Conservation (phyloP, 2,113 vertebrate species). For the Callocephalon fimbriatum region DNA sequence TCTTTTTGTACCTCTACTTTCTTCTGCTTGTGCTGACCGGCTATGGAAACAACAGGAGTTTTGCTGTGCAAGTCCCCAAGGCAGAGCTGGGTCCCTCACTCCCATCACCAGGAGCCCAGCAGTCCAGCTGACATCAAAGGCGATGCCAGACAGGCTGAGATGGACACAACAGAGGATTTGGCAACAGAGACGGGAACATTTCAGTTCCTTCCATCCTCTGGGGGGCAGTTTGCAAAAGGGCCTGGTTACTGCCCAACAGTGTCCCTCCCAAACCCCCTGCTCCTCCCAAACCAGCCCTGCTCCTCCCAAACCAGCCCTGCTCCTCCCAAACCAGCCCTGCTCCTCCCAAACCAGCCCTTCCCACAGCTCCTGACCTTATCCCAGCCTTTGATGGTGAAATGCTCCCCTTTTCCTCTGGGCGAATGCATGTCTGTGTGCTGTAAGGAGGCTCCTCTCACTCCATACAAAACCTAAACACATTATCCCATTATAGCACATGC, state of each 20-base stretch:
- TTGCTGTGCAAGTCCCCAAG: neutral
- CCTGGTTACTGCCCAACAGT: neutral
- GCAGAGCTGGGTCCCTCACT: neutral
- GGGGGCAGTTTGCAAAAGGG: neutral
- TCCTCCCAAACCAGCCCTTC: neutral
- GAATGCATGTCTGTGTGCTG: neutral
- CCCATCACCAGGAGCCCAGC: neutral
- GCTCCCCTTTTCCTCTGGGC: neutral
- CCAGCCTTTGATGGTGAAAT: neutral
- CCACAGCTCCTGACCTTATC: neutral
- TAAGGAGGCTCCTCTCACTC: neutral
- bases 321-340: neutral
- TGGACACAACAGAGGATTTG: neutral
- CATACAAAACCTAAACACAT: neutral
- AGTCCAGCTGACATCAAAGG: rapidly evolving
- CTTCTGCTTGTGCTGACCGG: neutral
- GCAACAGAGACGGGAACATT: neutral
- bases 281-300: neutral
- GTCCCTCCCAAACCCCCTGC: neutral
- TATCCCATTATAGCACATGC: neutral
- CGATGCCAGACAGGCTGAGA: neutral
- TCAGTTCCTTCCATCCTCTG: neutral
- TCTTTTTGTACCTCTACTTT: neutral
- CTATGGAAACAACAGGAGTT: neutral
- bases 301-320: no score